These are phyloP conservation scores for Eristalinus sepulchralis DNA, from an alignment of 2,888 invertebrate species.

Conservation along the genomic window DNA sequence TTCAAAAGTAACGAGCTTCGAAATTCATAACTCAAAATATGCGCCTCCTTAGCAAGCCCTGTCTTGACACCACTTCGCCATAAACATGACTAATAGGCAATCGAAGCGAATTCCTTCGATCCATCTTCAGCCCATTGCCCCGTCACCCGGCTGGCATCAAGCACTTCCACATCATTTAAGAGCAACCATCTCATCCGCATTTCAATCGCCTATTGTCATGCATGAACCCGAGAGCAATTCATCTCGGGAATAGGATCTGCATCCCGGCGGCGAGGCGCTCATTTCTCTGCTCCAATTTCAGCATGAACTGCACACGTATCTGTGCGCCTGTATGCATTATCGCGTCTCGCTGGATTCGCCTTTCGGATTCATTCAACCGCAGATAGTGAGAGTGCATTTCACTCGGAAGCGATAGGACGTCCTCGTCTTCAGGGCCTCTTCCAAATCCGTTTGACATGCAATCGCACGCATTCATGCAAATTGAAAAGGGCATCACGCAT, in stretches of 20 bases:
- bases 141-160: constrained; percentile 19
- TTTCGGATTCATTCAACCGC: constrained; percentile 13
- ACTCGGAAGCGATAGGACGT: constrained; percentile 6
- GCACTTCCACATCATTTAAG: constrained; percentile 52
- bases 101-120: constrained; percentile 26
- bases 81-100: constrained; percentile 51
- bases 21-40: constrained; percentile 30
- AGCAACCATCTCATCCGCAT: constrained; percentile 25
- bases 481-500: background rate
- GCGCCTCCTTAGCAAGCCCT: background rate
- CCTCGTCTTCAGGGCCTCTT: background rate
- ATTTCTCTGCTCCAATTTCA: constrained; percentile 3
- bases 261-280: background rate
- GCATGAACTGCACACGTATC: background rate
- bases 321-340: background rate
- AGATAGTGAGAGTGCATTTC: constrained; percentile 20
- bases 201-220: constrained; percentile 38
- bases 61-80: constrained; percentile 3
- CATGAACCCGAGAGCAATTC: constrained; percentile 24
- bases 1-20: background rate
- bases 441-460: background rate
- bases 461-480: constrained; percentile 5
- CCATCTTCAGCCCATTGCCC: constrained; percentile 20
- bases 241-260: background rate
- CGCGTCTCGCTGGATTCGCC: background rate